Percentiles rank a stretch among this genome's conserved stretches.
Evolutionary conservation across 2,888 invertebrate species (phyloP).

Genomic region (Rhagophthalmus giganteus): DNA sequence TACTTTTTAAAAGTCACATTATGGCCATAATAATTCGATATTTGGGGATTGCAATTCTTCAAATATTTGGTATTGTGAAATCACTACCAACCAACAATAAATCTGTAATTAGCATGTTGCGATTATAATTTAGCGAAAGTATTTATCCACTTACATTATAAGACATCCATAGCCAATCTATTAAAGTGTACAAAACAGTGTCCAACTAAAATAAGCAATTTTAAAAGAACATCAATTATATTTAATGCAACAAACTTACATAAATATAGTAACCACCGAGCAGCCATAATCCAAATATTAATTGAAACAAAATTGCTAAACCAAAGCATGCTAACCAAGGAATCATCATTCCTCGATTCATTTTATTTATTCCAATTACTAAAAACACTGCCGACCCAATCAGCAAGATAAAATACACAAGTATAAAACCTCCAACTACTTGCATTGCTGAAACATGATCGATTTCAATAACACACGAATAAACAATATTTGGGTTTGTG

Average conservation of each 20-base stretch:
- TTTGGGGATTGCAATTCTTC: conserved; percentile 82
- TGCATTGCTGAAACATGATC: conserved; percentile 78
- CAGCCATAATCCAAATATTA: conserved; percentile 81
- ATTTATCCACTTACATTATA: conserved; percentile 72
- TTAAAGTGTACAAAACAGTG: conserved; percentile 73
- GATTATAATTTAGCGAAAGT: too few species aligned
- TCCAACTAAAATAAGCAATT: conserved; percentile 65
- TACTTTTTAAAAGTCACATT: conserved; percentile 37
- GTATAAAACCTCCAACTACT: conserved; percentile 66
- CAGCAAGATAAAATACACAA: conserved; percentile 62
- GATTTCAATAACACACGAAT: conserved; percentile 16
- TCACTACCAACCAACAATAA: conserved; percentile 85
- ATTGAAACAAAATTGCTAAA: conserved; percentile 72
- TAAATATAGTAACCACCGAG: conserved; percentile 89
- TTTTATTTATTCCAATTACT: conserved; percentile 66
- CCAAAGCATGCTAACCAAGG: conserved; percentile 78
- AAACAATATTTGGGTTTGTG: neutral
- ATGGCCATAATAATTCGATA: conserved; percentile 76
- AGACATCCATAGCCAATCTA: conserved; percentile 81
- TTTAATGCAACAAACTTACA: conserved; percentile 61
- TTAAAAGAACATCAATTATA: neutral
- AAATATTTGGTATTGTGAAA: conserved; percentile 82
- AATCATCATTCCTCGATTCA: conserved; percentile 78
- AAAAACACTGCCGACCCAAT: conserved; percentile 64
- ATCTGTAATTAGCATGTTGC: too few species aligned